phyloP scores from a whole-genome alignment of 2,888 invertebrate species.

The Lasioglossum morio region DNA sequence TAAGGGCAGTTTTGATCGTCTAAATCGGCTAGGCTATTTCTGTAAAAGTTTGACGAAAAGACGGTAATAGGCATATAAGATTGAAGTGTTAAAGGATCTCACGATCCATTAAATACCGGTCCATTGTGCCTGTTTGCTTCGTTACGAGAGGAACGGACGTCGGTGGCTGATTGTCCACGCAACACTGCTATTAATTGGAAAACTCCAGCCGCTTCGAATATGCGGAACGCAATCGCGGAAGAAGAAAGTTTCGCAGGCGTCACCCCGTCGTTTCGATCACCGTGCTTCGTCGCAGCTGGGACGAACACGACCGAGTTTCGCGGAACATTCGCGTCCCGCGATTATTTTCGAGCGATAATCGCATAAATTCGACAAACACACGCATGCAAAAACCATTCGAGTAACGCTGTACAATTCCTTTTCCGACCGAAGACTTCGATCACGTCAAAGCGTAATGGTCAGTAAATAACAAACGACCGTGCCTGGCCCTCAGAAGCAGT shows the following conservation, averaged over 20 bases:
- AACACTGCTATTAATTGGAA: conserved; percentile 1
- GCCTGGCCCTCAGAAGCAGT: conserved; percentile 56
- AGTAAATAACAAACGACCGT: conserved; percentile 78
- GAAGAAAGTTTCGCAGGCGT: neutral
- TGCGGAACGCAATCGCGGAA: neutral
- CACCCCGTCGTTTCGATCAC: neutral
- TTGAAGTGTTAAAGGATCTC: neutral
- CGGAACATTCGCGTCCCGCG: neutral
- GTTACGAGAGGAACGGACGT: neutral
- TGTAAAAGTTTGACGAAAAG: neutral
- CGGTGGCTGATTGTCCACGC: neutral
- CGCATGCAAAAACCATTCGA: neutral
- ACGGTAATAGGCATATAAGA: neutral
- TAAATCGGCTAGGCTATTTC: too few species aligned
- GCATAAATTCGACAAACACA: neutral
- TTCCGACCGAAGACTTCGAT: conserved; percentile 68
- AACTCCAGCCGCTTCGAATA: neutral
- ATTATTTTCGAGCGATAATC: neutral
- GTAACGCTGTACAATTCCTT: neutral
- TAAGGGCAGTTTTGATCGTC: too few species aligned
- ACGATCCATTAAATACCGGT: neutral
- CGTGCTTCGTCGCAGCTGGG: neutral
- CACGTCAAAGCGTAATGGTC: conserved; percentile 77
- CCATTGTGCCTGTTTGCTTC: neutral
- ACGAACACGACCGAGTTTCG: neutral